Evolutionary conservation across 2,113 vertebrate genomes (phyloP).

Genomic region (Polypterus bichir): DNA sequence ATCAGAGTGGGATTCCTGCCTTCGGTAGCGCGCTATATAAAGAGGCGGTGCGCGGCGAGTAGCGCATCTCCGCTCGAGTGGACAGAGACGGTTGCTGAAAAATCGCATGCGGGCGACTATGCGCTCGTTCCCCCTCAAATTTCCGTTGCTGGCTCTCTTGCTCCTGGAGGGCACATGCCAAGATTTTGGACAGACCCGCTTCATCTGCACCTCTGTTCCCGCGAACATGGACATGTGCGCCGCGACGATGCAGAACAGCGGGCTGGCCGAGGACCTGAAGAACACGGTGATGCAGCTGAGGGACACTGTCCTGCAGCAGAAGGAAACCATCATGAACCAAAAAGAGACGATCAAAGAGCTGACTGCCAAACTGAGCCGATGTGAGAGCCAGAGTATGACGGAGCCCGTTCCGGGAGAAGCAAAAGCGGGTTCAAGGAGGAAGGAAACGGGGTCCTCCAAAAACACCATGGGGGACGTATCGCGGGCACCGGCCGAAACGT

Average conservation of each 20-base stretch:
- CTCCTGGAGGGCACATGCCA: slow-evolving; percentile 45
- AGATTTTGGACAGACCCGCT: slow-evolving; percentile 80
- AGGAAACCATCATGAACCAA: slow-evolving; percentile 90
- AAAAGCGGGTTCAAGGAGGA: slow-evolving; percentile 52
- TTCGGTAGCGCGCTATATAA: too few relatives aligned
- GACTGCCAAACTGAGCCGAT: slow-evolving; percentile 81
- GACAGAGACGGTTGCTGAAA: too few relatives aligned
- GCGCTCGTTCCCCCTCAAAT: too few relatives aligned
- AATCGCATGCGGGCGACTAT: too few relatives aligned
- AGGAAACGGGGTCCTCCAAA: slow-evolving; percentile 58
- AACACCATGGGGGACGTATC: slow-evolving; percentile 91
- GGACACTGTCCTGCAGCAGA: slow-evolving; percentile 90
- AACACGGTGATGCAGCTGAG: slow-evolving; percentile 80
- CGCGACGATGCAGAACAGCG: slow-evolving; percentile 70
- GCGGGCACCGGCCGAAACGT: slow-evolving; percentile 76
- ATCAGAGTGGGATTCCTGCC: not conserved
- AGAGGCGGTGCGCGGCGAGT: too few relatives aligned
- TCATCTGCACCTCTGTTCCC: slow-evolving; percentile 95
- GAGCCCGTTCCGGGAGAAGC: slow-evolving; percentile 49
- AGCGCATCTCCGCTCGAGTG: too few relatives aligned
- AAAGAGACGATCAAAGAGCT: slow-evolving; percentile 90
- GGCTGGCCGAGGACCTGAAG: slow-evolving; percentile 78
- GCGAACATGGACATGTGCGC: slow-evolving; percentile 87
- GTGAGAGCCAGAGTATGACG: slow-evolving; percentile 74
- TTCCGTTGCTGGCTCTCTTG: slow-evolving; percentile 36